Conservation (phyloP, 1,140 invertebrate species). For the Cydia amplana region DNA sequence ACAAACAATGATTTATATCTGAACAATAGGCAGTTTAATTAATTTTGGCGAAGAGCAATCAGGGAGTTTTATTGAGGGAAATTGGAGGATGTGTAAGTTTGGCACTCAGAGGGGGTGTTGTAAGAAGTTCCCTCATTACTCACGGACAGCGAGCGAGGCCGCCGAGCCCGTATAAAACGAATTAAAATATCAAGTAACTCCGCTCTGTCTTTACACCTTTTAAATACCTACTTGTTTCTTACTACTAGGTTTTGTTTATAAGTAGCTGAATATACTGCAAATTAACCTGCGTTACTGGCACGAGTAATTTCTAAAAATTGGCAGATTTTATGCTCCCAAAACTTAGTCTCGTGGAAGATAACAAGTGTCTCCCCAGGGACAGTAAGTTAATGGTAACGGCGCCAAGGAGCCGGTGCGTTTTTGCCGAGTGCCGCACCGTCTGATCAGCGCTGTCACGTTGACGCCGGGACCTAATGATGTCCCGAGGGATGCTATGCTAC, state of each 20-base stretch:
- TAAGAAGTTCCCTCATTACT: conserved; percentile 29
- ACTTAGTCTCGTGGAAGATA: not conserved
- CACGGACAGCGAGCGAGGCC: conserved; percentile 4
- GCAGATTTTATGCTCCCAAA: not conserved
- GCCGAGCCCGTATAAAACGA: not conserved
- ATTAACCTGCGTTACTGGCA: too few species aligned
- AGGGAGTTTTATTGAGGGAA: conserved; percentile 32
- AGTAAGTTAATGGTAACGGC: conserved; percentile 13
- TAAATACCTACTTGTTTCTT: too few species aligned
- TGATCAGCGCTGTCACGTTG: conserved; percentile 24
- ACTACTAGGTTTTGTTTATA: too few species aligned
- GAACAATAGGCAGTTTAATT: conserved; percentile 13
- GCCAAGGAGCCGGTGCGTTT: conserved; percentile 18
- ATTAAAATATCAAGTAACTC: too few species aligned
- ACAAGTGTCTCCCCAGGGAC: not conserved
- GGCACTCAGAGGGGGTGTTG: conserved; percentile 17
- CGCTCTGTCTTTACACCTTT: not conserved
- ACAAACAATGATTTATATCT: conserved; percentile 10
- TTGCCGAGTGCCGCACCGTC: not conserved
- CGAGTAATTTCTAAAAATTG: not conserved
- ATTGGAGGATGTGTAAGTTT: conserved; percentile 32
- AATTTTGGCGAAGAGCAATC: conserved; percentile 15
- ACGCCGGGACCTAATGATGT: conserved; percentile 1
- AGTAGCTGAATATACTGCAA: too few species aligned
- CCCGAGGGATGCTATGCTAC: not conserved